Evolutionary conservation across 2,888 invertebrate genomes (phyloP).

Genomic region (Cordilura impudica): DNA sequence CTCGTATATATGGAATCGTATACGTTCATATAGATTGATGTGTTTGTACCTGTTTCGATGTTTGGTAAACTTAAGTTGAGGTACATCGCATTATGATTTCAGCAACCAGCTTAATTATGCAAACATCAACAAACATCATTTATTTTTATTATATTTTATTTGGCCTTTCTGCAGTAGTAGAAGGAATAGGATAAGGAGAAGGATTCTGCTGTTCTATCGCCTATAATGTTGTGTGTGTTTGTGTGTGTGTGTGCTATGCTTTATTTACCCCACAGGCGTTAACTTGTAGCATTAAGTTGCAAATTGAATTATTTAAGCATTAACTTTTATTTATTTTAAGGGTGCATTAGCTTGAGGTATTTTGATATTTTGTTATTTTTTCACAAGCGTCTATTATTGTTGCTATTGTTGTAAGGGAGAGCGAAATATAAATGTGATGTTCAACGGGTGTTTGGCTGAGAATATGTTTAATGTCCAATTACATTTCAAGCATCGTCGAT

Average conservation of each 20-base stretch:
- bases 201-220: too few species aligned
- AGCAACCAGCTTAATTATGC: constrained; percentile 58
- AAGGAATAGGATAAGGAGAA: too few species aligned
- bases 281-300: constrained; percentile 67
- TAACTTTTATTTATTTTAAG: constrained; percentile 65
- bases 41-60: constrained; percentile 36
- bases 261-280: constrained; percentile 59
- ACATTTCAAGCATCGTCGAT: constrained; percentile 65
- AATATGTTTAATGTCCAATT: constrained; percentile 67
- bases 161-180: not conserved
- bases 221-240: constrained; percentile 10
- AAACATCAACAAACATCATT: constrained; percentile 52
- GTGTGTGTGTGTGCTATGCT: constrained; percentile 38
- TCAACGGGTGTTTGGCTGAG: constrained; percentile 19
- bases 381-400: constrained; percentile 1
- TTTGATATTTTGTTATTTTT: constrained; percentile 8
- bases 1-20: too few species aligned
- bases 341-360: constrained; percentile 46
- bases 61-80: not conserved
- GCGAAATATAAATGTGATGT: not conserved
- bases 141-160: constrained; percentile 22
- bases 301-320: constrained; percentile 67
- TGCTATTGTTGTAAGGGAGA: not conserved
- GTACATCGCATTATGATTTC: not conserved
- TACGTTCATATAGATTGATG: too few species aligned